phyloP scores from a whole-genome alignment of 2,888 invertebrate genomes.

The Drosophila monieri region DNA sequence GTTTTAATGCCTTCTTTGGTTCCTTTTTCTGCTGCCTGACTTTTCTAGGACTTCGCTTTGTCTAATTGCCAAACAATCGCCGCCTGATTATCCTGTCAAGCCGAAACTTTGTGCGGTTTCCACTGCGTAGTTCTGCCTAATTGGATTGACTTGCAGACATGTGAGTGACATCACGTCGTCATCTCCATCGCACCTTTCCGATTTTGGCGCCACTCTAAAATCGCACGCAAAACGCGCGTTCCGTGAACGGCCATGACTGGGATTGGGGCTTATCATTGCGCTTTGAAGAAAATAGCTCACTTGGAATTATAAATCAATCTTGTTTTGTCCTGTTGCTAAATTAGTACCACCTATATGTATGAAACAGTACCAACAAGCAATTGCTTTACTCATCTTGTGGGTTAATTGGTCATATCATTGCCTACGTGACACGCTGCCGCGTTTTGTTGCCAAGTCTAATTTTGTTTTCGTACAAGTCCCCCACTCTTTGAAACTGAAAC shows the following conservation, averaged over 20 bases:
- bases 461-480: slow-evolving; percentile 2
- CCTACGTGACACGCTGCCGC: slow-evolving; percentile 22
- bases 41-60: slow-evolving; percentile 70
- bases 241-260: slow-evolving; percentile 66
- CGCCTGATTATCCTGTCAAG: slow-evolving; percentile 78
- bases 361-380: not conserved
- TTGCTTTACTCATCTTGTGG: slow-evolving; percentile 4
- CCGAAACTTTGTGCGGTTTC: slow-evolving; percentile 73
- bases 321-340: no score
- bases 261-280: not conserved
- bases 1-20: slow-evolving; percentile 54
- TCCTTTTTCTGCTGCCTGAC: slow-evolving; percentile 47
- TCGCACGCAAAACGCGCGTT: slow-evolving; percentile 44
- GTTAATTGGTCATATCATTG: slow-evolving; percentile 21
- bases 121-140: slow-evolving; percentile 63
- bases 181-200: slow-evolving; percentile 55
- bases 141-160: slow-evolving; percentile 70
- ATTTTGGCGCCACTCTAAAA: slow-evolving; percentile 46
- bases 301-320: not conserved
- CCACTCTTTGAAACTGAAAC: slow-evolving; percentile 54
- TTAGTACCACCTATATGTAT: no score
- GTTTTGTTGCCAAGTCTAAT: slow-evolving; percentile 33
- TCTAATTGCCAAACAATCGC: slow-evolving; percentile 76
- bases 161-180: slow-evolving; percentile 72
- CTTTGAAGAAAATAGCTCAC: not conserved